Evolutionary conservation across 2,888 invertebrate species (phyloP).

Genomic region (Synanthedon formicaeformis): DNA sequence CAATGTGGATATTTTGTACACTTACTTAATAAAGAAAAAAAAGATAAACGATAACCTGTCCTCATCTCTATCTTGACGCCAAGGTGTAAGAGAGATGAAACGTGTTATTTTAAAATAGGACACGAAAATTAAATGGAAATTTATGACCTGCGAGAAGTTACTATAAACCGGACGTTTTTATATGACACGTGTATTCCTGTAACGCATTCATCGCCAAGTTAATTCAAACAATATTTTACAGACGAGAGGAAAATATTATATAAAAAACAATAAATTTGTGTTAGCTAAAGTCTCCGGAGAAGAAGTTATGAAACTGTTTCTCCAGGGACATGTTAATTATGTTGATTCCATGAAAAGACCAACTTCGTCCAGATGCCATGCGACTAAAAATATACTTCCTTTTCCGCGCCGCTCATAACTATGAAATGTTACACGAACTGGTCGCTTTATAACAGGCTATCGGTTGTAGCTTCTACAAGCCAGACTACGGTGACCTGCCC

Average conservation of each 20-base stretch:
- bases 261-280: not conserved
- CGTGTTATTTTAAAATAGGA: not conserved
- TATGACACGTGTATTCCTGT: not conserved
- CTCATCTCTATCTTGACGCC: no score
- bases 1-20: no score
- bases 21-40: no score
- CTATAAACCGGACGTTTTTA: not conserved
- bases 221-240: not conserved
- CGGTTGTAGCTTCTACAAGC: slow-evolving; percentile 46
- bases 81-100: not conserved
- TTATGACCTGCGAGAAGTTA: not conserved
- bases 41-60: no score
- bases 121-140: not conserved
- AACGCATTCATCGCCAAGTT: not conserved
- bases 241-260: not conserved
- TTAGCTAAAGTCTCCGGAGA: not conserved
- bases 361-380: slow-evolving; percentile 55
- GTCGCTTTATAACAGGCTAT: slow-evolving; percentile 59
- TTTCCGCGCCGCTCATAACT: slow-evolving; percentile 63
- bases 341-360: slow-evolving; percentile 56
- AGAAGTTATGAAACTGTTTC: slow-evolving; percentile 48
- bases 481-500: slow-evolving; percentile 30
- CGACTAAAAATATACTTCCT: slow-evolving; percentile 66
- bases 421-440: slow-evolving; percentile 56
- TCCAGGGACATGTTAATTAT: slow-evolving; percentile 59